Percentiles rank a stretch among this genome's conserved stretches.
These are phyloP conservation scores for Masticophis lateralis DNA, from an alignment of 2,797 vertebrate genomes.

Conservation along the genomic window DNA sequence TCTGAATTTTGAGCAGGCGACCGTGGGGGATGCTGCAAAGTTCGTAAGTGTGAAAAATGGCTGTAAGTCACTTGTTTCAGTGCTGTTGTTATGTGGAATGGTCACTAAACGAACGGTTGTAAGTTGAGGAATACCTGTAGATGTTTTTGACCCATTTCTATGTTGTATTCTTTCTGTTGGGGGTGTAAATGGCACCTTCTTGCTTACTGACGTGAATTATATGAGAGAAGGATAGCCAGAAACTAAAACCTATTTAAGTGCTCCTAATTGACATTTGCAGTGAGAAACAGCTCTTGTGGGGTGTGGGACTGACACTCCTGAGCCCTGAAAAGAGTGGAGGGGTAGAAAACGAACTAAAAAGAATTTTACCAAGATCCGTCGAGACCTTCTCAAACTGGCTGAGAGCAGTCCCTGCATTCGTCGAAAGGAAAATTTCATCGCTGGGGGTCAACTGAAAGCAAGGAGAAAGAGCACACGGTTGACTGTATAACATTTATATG, in stretches of 20 bases:
- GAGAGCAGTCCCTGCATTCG: conserved; percentile 87
- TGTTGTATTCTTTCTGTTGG: neutral
- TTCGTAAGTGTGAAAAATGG: neutral
- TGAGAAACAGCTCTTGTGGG: neutral
- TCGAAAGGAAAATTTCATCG: conserved; percentile 86
- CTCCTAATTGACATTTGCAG: neutral
- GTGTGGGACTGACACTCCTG: neutral
- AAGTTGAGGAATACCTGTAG: neutral
- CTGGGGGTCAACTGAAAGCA: conserved; percentile 82
- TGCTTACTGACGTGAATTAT: too few species aligned
- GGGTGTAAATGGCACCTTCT: neutral
- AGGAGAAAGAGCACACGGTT: neutral
- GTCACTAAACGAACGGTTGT: neutral
- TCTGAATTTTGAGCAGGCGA: too few species aligned
- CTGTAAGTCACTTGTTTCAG: too few species aligned
- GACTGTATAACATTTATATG: neutral
- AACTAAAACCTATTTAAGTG: neutral
- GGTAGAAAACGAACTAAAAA: neutral
- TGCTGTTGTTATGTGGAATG: neutral
- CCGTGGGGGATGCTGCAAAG: too few species aligned
- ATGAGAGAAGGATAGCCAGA: neutral
- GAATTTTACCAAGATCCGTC: conserved; percentile 76
- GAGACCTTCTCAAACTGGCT: conserved; percentile 97
- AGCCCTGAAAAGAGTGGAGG: neutral
- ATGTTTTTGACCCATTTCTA: neutral